A percentile compares a stretch with the other conserved stretches of the same genome.
Conservation (phyloP, 2,113 vertebrate species). For the Galeopterus variegatus region DNA sequence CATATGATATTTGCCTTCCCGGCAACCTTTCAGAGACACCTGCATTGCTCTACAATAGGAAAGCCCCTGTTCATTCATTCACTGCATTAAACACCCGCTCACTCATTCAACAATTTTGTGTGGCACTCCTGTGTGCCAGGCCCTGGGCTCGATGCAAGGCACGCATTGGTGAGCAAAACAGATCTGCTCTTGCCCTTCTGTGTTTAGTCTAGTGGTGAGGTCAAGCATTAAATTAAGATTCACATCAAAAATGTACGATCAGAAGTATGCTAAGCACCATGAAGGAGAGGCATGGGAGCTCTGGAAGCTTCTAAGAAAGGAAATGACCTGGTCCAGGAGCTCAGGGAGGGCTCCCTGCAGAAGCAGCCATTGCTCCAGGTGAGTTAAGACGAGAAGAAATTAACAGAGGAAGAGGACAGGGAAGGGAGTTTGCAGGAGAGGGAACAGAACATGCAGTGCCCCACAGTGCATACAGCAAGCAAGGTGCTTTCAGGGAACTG, state of each 20-base stretch:
- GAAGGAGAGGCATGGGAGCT: background rate
- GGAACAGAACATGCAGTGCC: background rate
- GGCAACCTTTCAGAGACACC: slow-evolving; percentile 54
- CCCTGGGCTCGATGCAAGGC: background rate
- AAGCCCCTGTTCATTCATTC: background rate
- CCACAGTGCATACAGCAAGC: background rate
- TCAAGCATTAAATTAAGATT: background rate
- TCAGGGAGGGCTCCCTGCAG: background rate
- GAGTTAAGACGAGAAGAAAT: background rate
- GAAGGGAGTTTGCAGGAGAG: background rate
- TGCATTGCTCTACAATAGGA: background rate
- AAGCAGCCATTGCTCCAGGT: background rate
- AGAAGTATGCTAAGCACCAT: background rate
- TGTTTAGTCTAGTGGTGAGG: background rate
- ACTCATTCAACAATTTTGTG: background rate
- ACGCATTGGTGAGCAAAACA: background rate
- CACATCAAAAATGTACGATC: background rate
- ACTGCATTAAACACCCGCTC: background rate
- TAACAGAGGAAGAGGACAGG: background rate
- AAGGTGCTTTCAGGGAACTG: background rate
- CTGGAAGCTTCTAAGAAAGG: background rate
- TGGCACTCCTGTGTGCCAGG: background rate
- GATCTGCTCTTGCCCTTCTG: background rate
- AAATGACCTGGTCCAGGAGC: background rate
- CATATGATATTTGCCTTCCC: slow-evolving; percentile 48